These are phyloP conservation scores for Drosophila falleni DNA, from an alignment of 2,888 invertebrate species.

Conservation along the genomic window DNA sequence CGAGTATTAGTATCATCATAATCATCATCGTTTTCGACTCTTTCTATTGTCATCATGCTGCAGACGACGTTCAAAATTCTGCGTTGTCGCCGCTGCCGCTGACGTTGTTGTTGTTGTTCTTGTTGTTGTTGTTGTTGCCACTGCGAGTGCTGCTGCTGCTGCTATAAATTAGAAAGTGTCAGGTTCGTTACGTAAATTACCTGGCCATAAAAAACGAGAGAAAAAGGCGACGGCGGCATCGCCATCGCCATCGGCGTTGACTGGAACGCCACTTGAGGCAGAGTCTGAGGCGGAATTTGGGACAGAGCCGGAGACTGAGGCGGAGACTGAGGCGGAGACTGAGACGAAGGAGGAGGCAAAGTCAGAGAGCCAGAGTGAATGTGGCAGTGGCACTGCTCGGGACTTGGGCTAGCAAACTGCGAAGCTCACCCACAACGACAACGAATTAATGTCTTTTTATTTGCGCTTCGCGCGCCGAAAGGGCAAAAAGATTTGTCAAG, in stretches of 20 bases:
- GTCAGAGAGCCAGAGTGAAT: constrained; percentile 8
- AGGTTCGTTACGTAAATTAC: constrained; percentile 83
- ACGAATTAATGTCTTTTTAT: constrained; percentile 80
- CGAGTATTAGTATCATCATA: constrained; percentile 19
- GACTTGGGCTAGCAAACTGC: constrained; percentile 6
- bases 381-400: constrained; percentile 11
- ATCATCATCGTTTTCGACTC: constrained; percentile 22
- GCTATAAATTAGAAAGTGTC: constrained; percentile 82
- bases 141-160: constrained; percentile 16
- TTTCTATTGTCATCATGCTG: constrained; percentile 46
- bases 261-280: constrained; percentile 10
- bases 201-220: constrained; percentile 72
- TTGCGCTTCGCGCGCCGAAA: constrained; percentile 74
- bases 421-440: constrained; percentile 62
- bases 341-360: neutral
- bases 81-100: constrained; percentile 21
- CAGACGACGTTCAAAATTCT: constrained; percentile 38
- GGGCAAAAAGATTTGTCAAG: constrained; percentile 80
- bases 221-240: constrained; percentile 22
- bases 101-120: constrained; percentile 22
- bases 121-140: constrained; percentile 12
- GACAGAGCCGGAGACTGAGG: neutral
- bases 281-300: neutral
- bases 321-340: too few species aligned
- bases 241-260: constrained; percentile 20